Evolutionary conservation across 92 coral and sea anemone species (phyloP).

Genomic region (Umimayanthus chanpuru): DNA sequence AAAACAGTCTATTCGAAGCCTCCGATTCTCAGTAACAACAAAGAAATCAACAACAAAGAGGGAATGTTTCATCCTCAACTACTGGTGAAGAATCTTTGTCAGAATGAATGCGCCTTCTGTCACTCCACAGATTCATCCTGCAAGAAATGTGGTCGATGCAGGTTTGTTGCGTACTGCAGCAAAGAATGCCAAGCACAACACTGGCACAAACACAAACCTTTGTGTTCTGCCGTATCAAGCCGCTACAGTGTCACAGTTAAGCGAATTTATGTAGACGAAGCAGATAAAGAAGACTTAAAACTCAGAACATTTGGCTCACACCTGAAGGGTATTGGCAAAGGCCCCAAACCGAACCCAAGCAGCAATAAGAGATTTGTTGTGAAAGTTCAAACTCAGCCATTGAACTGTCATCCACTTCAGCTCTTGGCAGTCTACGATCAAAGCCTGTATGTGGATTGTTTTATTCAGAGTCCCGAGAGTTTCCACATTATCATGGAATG

Average conservation of each 20-base stretch:
- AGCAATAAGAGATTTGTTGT: too few species aligned
- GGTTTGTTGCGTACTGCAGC: constrained; percentile 69
- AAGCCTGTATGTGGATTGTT: too few species aligned
- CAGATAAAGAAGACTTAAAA: too few species aligned
- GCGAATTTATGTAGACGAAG: too few species aligned
- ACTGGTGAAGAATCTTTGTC: constrained; percentile 1
- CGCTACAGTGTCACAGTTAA: constrained; percentile 46
- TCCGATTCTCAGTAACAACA: constrained; percentile 47
- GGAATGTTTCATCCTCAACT: constrained; percentile 57
- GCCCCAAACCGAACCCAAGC: too few species aligned
- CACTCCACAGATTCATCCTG: constrained; percentile 3
- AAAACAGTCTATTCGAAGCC: constrained; percentile 36
- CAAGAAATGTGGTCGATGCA: constrained; percentile 55
- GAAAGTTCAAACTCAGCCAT: too few species aligned
- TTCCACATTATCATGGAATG: too few species aligned
- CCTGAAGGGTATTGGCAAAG: too few species aligned
- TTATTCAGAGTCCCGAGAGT: too few species aligned
- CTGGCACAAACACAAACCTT: constrained; percentile 53
- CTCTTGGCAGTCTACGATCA: too few species aligned
- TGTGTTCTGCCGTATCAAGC: constrained; percentile 53
- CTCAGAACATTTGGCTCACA: too few species aligned
- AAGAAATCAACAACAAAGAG: constrained; percentile 51
- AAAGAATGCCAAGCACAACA: constrained; percentile 58
- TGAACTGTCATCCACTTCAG: too few species aligned
- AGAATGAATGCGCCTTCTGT: constrained; percentile 42